Conservation (phyloP, 2,797 vertebrate species). For the Myotis pilosus region DNA sequence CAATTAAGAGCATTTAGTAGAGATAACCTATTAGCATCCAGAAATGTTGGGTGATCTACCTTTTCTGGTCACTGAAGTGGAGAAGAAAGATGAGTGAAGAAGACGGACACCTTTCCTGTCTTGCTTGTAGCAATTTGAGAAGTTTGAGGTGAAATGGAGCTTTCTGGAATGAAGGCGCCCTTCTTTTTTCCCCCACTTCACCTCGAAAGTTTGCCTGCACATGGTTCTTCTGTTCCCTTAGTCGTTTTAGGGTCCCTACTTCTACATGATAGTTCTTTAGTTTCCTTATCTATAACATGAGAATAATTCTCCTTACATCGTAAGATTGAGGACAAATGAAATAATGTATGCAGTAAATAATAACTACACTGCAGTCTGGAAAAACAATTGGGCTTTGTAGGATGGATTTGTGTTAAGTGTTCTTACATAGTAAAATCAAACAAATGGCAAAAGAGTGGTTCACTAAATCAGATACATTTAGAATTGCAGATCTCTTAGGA, state of each 20-base stretch:
- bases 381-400: not conserved
- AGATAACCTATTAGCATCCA: not conserved
- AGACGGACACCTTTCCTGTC: not conserved
- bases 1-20: not conserved
- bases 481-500: constrained; percentile 25
- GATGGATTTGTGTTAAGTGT: constrained; percentile 2
- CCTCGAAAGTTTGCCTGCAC: not conserved
- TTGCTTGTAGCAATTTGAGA: not conserved
- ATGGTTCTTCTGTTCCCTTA: not conserved
- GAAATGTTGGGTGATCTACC: not conserved
- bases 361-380: not conserved
- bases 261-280: not conserved
- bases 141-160: not conserved
- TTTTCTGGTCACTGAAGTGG: not conserved
- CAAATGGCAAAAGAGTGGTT: not conserved
- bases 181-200: not conserved
- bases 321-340: not conserved
- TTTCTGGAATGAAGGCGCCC: not conserved
- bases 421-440: not conserved
- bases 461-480: not conserved
- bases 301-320: not conserved
- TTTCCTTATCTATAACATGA: not conserved
- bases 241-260: not conserved
- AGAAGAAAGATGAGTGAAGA: not conserved
- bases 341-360: not conserved